Percentiles rank a stretch among this genome's conserved stretches.
These are phyloP conservation scores for Dendroctonus ponderosae DNA, from an alignment of 1,140 invertebrate genomes.

Conservation along the genomic window DNA sequence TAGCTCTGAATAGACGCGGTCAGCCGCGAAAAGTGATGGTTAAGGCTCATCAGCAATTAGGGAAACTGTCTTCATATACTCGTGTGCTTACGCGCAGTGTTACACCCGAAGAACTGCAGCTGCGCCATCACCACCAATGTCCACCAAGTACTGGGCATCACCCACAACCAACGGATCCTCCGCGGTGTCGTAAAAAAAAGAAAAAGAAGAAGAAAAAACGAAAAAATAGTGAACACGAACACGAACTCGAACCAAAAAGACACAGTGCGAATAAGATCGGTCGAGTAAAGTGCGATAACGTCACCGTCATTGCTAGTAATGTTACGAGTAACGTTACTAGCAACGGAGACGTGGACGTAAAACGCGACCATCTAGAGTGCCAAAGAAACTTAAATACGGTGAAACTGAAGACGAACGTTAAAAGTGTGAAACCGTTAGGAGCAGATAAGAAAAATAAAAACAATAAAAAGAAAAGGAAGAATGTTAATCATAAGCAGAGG, in stretches of 20 bases:
- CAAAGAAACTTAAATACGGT: conserved; percentile 47
- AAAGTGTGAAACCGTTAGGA: conserved; percentile 40
- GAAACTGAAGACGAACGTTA: conserved; percentile 38
- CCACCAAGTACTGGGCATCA: conserved; percentile 23
- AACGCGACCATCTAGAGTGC: conserved; percentile 48
- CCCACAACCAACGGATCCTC: conserved; percentile 26
- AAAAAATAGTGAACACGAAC: conserved; percentile 43
- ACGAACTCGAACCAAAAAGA: conserved; percentile 41
- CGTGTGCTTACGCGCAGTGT: conserved; percentile 65
- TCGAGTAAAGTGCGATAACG: conserved; percentile 45
- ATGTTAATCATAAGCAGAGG: conserved; percentile 36
- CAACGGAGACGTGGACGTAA: conserved; percentile 1
- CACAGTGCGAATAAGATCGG: conserved; percentile 34
- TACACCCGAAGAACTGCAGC: conserved; percentile 54
- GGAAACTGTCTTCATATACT: conserved; percentile 69
- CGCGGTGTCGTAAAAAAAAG: conserved; percentile 44
- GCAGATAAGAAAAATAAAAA: conserved; percentile 41
- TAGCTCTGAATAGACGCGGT: conserved; percentile 72
- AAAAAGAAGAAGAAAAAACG: conserved; percentile 49
- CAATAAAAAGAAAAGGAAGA: conserved; percentile 43
- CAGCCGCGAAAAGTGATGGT: conserved; percentile 68
- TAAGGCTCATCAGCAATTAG: conserved; percentile 63
- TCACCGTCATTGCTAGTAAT: conserved; percentile 21
- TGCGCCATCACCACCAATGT: conserved; percentile 43
- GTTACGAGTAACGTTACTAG: conserved; percentile 17